These are phyloP conservation scores for Stenodera caucasica DNA, from an alignment of 2,888 invertebrate genomes.

Conservation along the genomic window DNA sequence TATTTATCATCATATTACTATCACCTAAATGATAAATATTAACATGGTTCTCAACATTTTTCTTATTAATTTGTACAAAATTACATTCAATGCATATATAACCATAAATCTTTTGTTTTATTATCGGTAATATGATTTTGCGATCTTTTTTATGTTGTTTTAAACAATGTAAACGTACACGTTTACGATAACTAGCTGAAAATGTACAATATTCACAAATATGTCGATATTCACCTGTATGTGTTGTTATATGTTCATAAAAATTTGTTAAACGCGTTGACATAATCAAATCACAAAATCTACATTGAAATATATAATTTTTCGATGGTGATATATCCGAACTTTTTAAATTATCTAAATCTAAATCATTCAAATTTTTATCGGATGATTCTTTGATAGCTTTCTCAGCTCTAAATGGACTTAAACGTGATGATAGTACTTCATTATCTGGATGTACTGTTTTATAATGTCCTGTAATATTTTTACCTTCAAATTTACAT, in stretches of 20 bases:
- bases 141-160: slow-evolving; percentile 36
- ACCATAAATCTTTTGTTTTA: slow-evolving; percentile 34
- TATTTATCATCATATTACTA: slow-evolving; percentile 55
- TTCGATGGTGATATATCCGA: background rate
- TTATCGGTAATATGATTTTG: slow-evolving; percentile 26
- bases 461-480: slow-evolving; percentile 69
- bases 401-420: slow-evolving; percentile 57
- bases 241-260: slow-evolving; percentile 73
- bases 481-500: slow-evolving; percentile 62
- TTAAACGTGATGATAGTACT: slow-evolving; percentile 65
- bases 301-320: slow-evolving; percentile 42
- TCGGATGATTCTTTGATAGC: slow-evolving; percentile 60
- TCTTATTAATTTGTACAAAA: slow-evolving; percentile 67
- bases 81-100: slow-evolving; percentile 74
- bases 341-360: background rate
- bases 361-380: slow-evolving; percentile 32
- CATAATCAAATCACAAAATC: slow-evolving; percentile 48
- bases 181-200: slow-evolving; percentile 40
- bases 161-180: slow-evolving; percentile 41
- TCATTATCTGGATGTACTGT: slow-evolving; percentile 66
- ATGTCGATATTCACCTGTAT: slow-evolving; percentile 78
- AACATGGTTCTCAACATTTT: slow-evolving; percentile 66
- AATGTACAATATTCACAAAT: slow-evolving; percentile 64
- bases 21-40: slow-evolving; percentile 59
- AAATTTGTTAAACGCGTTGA: slow-evolving; percentile 53